These are phyloP conservation scores for Parnassius mnemosyne DNA, from an alignment of 2,888 invertebrate species.

Conservation along the genomic window DNA sequence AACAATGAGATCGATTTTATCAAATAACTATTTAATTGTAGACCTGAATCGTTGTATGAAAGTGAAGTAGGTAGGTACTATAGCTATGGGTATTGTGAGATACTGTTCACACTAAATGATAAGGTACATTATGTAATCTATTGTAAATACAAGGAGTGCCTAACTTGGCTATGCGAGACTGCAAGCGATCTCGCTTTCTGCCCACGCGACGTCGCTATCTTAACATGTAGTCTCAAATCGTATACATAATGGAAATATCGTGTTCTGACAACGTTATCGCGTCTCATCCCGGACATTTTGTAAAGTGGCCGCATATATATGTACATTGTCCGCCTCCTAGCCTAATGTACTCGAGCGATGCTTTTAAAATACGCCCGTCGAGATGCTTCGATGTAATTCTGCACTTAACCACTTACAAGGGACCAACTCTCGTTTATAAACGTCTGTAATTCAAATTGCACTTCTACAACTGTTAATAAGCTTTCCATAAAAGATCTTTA, in stretches of 20 bases:
- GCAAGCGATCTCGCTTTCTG: slow-evolving; percentile 48
- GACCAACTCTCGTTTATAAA: slow-evolving; percentile 27
- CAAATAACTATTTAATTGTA: slow-evolving; percentile 56
- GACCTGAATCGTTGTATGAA: slow-evolving; percentile 66
- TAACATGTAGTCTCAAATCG: slow-evolving; percentile 80
- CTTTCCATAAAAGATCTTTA: slow-evolving; percentile 14
- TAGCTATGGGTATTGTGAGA: slow-evolving; percentile 16
- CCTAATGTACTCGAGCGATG: slow-evolving; percentile 46
- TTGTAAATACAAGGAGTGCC: slow-evolving; percentile 45
- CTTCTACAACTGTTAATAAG: slow-evolving; percentile 23
- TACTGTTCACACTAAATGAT: slow-evolving; percentile 16
- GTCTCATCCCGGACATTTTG: slow-evolving; percentile 78
- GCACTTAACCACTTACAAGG: slow-evolving; percentile 57
- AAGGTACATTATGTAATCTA: slow-evolving; percentile 33
- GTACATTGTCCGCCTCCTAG: slow-evolving; percentile 56
- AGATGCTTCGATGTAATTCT: slow-evolving; percentile 54
- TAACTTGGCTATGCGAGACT: slow-evolving; percentile 42
- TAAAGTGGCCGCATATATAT: slow-evolving; percentile 74
- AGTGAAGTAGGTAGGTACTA: slow-evolving; percentile 31
- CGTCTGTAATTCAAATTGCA: slow-evolving; percentile 30
- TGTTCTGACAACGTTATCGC: slow-evolving; percentile 80
- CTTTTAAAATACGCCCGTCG: slow-evolving; percentile 55
- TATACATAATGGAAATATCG: slow-evolving; percentile 81
- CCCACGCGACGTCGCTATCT: slow-evolving; percentile 70
- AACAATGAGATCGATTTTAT: slow-evolving; percentile 79